phyloP scores from a whole-genome alignment of 2,113 vertebrate species.

The Falcunculus frontatus region DNA sequence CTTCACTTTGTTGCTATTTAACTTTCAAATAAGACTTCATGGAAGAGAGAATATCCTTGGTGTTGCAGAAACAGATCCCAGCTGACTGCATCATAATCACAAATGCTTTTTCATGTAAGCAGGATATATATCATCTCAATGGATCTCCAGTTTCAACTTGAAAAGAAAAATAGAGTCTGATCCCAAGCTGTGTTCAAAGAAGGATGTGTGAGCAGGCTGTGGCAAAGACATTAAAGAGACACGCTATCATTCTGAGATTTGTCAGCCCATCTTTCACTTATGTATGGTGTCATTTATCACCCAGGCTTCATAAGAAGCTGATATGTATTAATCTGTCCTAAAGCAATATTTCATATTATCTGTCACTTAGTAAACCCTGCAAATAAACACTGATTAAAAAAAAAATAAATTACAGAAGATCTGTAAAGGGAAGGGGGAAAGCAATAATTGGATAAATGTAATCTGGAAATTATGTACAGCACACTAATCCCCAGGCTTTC shows the following conservation, averaged over 20 bases:
- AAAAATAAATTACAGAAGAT: neutral
- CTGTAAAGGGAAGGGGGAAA: neutral
- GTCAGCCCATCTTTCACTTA: slow-evolving; percentile 28
- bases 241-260: neutral
- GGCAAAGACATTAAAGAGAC: slow-evolving; percentile 8
- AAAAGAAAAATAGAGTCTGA: slow-evolving; percentile 22
- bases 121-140: slow-evolving; percentile 16
- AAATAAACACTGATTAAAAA: neutral
- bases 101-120: slow-evolving; percentile 27
- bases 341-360: neutral
- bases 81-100: slow-evolving; percentile 19
- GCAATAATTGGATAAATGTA: neutral
- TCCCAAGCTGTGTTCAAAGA: slow-evolving; percentile 13
- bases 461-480: neutral
- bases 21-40: slow-evolving; percentile 30
- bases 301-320: neutral
- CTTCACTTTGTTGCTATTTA: slow-evolving; percentile 19
- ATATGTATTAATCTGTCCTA: neutral
- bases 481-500: neutral
- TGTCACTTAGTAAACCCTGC: neutral
- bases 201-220: neutral
- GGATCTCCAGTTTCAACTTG: neutral
- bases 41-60: neutral
- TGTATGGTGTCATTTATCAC: neutral
- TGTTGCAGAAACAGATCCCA: slow-evolving; percentile 4